Evolutionary conservation across 2,888 invertebrate genomes (phyloP), one percentile per base, ranked within the genome.

Genomic region (Xylota sylvarum): DNA sequence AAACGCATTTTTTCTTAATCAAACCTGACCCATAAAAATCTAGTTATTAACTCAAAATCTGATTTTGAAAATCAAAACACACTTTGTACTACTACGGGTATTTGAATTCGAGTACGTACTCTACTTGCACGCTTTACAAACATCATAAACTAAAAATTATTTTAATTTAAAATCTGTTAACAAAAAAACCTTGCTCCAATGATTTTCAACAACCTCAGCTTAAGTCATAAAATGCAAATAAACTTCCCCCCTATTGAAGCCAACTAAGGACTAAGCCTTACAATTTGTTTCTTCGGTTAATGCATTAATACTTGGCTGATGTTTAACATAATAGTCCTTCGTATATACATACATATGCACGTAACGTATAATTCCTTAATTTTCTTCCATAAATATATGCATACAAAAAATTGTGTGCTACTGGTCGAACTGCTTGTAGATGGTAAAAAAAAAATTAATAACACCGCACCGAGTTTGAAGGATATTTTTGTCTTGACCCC

Each of bases 401-500:
- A 56, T 5, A 56, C 9, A 32, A 14, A 55, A 14, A 19, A 19
- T 19, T 48, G 17, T 46, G 7, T 32, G 32, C n/a, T 32, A 7
- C 10, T 7, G n/a, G 27, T 19, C 10, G 35, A 35, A 56, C 35
- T 35, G 37, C 58, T 58, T 58, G 35, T 35, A 17, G 56, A 35
- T 35, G 56, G 9, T 56, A 35, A 7, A 35, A 35, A 17, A 55
- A 7, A 70, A 78, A 78, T 78, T 78, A 78, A 78, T 78, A 78
- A 78, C 69, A 70, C 58, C 56, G 50, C 67, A 80, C 19, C 58
- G 40, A 67, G 65, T 52, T 65, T 65, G 37, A 65, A 40, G 58
- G 23, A 67, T 52, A 72, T 72, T 65, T 58, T 73, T 58, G 30
- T 58, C 73, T 80, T 80, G 80, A 80, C 80, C 73, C 69, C 65